A percentile compares a stretch with the other conserved stretches of the same genome.
Conservation (phyloP, 1,140 invertebrate species). For the Drosophila asahinai region DNA sequence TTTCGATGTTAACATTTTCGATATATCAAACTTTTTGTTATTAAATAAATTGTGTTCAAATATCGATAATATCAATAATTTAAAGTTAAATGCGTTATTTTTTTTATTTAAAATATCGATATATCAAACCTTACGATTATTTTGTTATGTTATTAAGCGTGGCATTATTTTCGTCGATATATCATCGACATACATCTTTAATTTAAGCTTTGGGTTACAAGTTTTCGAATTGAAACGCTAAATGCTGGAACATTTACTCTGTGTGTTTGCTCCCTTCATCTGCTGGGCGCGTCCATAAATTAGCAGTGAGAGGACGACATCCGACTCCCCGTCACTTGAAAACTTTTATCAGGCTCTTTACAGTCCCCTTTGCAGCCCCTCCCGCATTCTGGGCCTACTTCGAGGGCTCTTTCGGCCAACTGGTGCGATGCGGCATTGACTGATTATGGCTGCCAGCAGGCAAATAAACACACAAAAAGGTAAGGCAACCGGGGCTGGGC, state of each 20-base stretch:
- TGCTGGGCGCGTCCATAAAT: conserved; percentile 58
- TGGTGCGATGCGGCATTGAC: conserved; percentile 67
- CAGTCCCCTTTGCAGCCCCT: conserved; percentile 4
- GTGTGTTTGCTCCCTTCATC: neutral
- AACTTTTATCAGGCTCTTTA: conserved; percentile 74
- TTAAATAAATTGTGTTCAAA: too few relatives aligned
- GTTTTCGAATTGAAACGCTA: neutral
- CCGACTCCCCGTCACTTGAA: conserved; percentile 23
- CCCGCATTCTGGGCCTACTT: neutral
- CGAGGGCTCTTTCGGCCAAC: conserved; percentile 31
- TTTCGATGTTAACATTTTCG: too few relatives aligned
- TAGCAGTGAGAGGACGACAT: conserved; percentile 43
- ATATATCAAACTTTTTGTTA: too few relatives aligned
- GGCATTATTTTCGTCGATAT: too few relatives aligned
- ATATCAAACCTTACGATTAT: too few relatives aligned
- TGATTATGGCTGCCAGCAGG: conserved; percentile 67
- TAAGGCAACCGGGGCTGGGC: neutral
- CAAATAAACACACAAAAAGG: conserved; percentile 61
- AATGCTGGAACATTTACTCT: neutral
- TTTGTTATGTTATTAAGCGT: too few relatives aligned
- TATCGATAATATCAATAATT: too few relatives aligned
- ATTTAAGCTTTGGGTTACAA: too few relatives aligned
- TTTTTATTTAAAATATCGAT: too few relatives aligned
- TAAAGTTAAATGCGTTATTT: too few relatives aligned
- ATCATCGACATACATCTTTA: too few relatives aligned